phyloP scores from a whole-genome alignment of 2,797 vertebrate species.

The Bradypus variegatus region DNA sequence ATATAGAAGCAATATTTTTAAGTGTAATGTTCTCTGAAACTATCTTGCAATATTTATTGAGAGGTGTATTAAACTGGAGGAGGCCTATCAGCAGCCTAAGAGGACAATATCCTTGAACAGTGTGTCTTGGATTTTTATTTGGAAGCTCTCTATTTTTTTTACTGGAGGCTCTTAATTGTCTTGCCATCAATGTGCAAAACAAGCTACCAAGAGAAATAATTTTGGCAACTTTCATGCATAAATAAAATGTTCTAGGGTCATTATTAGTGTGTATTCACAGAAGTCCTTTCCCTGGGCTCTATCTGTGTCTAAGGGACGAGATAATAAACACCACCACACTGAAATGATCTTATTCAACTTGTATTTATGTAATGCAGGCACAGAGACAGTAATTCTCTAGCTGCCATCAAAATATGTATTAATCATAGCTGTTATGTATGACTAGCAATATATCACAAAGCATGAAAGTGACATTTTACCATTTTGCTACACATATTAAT shows the following conservation, averaged over 20 bases:
- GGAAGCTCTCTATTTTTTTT: background rate
- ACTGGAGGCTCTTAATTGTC: slow-evolving; percentile 18
- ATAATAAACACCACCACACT: background rate
- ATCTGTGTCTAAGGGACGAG: background rate
- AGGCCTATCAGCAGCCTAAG: background rate
- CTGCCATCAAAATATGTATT: background rate
- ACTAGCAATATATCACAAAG: background rate
- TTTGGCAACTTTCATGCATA: background rate
- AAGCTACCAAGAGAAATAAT: slow-evolving; percentile 34
- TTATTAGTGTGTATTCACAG: slow-evolving; percentile 13
- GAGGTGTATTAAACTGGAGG: slow-evolving; percentile 32
- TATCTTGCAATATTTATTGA: slow-evolving; percentile 33
- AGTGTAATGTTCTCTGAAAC: slow-evolving; percentile 28
- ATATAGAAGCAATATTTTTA: slow-evolving; percentile 37
- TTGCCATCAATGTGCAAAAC: slow-evolving; percentile 1
- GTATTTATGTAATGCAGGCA: background rate
- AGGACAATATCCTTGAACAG: background rate
- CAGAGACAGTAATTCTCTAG: background rate
- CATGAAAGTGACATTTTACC: background rate
- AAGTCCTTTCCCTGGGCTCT: background rate
- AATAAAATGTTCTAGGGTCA: background rate
- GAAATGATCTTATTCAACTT: slow-evolving; percentile 5
- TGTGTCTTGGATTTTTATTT: slow-evolving; percentile 1
- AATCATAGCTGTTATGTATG: background rate
- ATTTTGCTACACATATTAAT: slow-evolving; percentile 41